A percentile compares a stretch with the other conserved stretches of the same genome.
Evolutionary conservation across 2,888 invertebrate species (phyloP).

Genomic region (Boloria euphrosyne): DNA sequence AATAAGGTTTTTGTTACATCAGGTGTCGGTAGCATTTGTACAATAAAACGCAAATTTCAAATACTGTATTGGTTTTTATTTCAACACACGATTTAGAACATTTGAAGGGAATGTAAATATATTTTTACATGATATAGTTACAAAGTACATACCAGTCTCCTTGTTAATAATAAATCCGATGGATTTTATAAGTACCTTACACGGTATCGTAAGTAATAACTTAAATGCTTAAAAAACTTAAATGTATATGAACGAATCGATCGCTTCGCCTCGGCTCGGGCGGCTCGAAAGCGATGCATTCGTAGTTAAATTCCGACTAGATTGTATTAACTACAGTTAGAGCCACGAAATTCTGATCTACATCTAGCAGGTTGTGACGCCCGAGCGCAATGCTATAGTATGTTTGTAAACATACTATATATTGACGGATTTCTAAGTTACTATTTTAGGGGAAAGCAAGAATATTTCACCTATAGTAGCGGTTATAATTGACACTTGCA

Average conservation of each 20-base stretch:
- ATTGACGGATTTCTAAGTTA: constrained; percentile 22
- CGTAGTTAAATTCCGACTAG: constrained; percentile 69
- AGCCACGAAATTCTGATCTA: constrained; percentile 58
- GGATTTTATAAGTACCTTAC: constrained; percentile 71
- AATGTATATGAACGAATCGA: constrained; percentile 47
- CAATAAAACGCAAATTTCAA: constrained; percentile 66
- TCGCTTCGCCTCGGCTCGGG: constrained; percentile 55
- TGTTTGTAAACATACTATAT: constrained; percentile 29
- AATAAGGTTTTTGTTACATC: not conserved
- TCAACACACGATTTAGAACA: constrained; percentile 59
- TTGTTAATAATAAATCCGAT: constrained; percentile 73
- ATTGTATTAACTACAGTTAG: constrained; percentile 63
- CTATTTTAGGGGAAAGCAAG: constrained; percentile 4
- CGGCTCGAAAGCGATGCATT: constrained; percentile 59
- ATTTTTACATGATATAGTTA: constrained; percentile 62
- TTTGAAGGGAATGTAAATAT: constrained; percentile 75
- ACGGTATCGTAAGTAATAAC: constrained; percentile 64
- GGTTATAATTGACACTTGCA: constrained; percentile 2
- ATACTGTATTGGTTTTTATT: constrained; percentile 81
- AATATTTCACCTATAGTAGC: not conserved
- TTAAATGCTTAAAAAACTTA: constrained; percentile 74
- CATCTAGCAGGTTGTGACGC: constrained; percentile 40
- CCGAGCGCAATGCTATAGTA: constrained; percentile 28
- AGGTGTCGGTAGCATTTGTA: constrained; percentile 5
- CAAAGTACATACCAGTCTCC: constrained; percentile 80